Conservation (phyloP, 2,797 vertebrate species). For the Hafferia zeledoni region DNA sequence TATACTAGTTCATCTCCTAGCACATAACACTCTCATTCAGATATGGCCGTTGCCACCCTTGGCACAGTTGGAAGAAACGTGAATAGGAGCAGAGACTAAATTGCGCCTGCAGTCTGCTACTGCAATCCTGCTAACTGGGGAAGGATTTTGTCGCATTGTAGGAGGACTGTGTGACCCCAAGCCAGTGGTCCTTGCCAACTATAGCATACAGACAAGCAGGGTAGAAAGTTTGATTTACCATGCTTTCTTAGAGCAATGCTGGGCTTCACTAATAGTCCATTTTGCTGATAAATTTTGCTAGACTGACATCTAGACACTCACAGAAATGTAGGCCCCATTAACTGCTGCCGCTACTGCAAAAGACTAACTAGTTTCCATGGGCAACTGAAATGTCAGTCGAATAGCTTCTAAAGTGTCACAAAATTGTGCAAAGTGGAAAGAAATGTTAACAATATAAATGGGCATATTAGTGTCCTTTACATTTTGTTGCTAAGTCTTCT, state of each 20-base stretch:
- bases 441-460: not conserved
- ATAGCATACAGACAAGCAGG: not conserved
- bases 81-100: conserved; percentile 14
- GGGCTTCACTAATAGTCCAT: not conserved
- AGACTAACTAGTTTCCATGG: not conserved
- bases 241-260: not conserved
- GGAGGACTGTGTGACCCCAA: not conserved
- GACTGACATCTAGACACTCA: not conserved
- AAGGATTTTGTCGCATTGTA: not conserved
- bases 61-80: conserved; percentile 40
- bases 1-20: conserved; percentile 30
- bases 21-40: conserved; percentile 51
- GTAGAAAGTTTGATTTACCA: not conserved
- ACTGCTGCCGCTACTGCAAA: not conserved
- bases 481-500: not conserved
- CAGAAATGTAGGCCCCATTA: not conserved
- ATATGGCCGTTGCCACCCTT: conserved; percentile 2
- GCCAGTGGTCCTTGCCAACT: not conserved
- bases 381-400: not conserved
- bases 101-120: not conserved
- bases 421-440: not conserved
- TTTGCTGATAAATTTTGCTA: not conserved
- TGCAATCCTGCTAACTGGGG: not conserved
- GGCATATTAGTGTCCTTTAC: not conserved
- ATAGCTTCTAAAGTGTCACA: not conserved